Evolutionary conservation across 2,888 invertebrate genomes (phyloP).

Genomic region (Euspilapteryx auroguttella): DNA sequence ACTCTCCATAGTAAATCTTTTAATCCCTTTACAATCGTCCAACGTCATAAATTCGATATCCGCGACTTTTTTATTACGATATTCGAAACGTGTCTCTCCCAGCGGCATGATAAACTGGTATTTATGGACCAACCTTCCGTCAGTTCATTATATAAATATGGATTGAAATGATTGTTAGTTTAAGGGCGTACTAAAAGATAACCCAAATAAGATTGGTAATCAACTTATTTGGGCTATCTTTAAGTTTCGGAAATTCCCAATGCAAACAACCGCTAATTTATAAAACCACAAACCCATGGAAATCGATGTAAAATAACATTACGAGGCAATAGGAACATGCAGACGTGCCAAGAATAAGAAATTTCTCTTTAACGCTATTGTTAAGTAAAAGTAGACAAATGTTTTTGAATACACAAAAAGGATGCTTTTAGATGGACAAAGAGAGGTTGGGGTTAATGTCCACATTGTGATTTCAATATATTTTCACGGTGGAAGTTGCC

Average conservation of each 20-base stretch:
- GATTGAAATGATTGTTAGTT: constrained; percentile 42
- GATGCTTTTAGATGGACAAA: constrained; percentile 35
- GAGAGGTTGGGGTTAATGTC: constrained; percentile 33
- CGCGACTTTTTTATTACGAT: constrained; percentile 60
- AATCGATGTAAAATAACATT: too few relatives aligned
- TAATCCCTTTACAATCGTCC: constrained; percentile 59
- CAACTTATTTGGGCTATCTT: too few relatives aligned
- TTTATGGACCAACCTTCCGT: constrained; percentile 42
- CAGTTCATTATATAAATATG: constrained; percentile 54
- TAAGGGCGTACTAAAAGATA: too few relatives aligned
- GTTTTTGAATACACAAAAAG: constrained; percentile 26
- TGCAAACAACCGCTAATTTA: too few relatives aligned
- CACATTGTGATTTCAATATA: constrained; percentile 55
- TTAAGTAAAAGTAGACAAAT: constrained; percentile 34
- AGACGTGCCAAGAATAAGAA: constrained; percentile 43
- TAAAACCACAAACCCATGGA: too few relatives aligned
- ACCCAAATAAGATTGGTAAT: too few relatives aligned
- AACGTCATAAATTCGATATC: constrained; percentile 58
- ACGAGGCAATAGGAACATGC: too few relatives aligned
- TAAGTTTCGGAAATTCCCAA: too few relatives aligned
- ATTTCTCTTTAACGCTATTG: constrained; percentile 43
- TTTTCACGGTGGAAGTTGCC: constrained; percentile 47
- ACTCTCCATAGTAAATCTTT: constrained; percentile 50
- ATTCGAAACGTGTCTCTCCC: constrained; percentile 55
- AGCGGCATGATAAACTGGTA: constrained; percentile 54